Base-by-base conservation (phyloP, 2,113 vertebrate genomes). In the Rhipidura dahli region DNA sequence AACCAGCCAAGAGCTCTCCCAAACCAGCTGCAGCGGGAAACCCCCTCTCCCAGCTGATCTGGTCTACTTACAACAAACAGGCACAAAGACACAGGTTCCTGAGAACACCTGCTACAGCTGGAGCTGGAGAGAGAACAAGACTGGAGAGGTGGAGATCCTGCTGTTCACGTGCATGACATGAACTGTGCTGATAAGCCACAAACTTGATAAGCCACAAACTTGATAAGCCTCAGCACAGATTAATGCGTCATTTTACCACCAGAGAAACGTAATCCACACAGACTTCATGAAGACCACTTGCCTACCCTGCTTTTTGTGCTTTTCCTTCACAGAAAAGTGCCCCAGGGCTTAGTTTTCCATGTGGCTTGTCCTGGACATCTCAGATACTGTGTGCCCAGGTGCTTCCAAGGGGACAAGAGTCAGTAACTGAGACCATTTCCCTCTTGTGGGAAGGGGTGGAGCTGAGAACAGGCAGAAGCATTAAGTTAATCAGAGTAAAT, bases 21-120 rank as follows among this genome's bases (percentile, higher is more conserved):
- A 63, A 24, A 20, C 12, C 33, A 61, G 28, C 33, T n/a, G 15
- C 33, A 45, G 15, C 4, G 28, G n/a, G 54, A 60, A 69, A 37
- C 10, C 12, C 18, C 16, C 60, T 47, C 68, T 95, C 40, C 60
- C 59, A 54, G 63, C 44, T 9, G 2, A 61, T 19, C 56, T 12
- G 56, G 45, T 44, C 47, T 44, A 22, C 61, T 60, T 7, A 56
- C 7, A 3, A 71, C 63, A 45, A 77, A 45, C 23, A 17, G 0
- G 56, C 57, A 59, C 6, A 8, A 37, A 40, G 73, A 24, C 1
- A 53, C 23, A 12, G 40, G 42, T 24, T 69, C 47, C 17, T 10
- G 0, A 50, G 49, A 66, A 21, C 0, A 0, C 59, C 57, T 17
- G 59, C 72, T 45, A 28, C 66, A 33, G 50, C 0, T 2, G 1